phyloP scores from a whole-genome alignment of 2,888 invertebrate genomes.

The Xestia ashworthii region DNA sequence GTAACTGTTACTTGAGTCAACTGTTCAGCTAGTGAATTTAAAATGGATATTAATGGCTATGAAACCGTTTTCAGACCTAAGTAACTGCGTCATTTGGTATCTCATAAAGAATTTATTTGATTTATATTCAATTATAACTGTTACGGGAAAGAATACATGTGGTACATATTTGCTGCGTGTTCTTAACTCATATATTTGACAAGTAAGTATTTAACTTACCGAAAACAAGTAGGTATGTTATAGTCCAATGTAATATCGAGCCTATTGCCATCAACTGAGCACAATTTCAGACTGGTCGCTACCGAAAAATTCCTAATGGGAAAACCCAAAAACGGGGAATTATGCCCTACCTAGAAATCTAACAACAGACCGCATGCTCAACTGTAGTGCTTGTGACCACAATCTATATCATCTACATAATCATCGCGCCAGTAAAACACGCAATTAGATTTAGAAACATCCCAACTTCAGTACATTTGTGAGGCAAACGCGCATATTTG shows the following conservation, averaged over 20 bases:
- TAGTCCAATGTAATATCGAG: not conserved
- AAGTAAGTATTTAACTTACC: no score
- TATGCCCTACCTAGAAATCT: not conserved
- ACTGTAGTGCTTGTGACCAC: not conserved
- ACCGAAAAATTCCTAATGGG: not conserved
- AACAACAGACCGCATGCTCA: not conserved
- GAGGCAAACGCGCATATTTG: constrained; percentile 45
- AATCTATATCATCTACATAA: not conserved
- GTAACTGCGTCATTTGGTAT: constrained; percentile 3
- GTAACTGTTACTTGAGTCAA: not conserved
- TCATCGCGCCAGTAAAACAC: constrained; percentile 33
- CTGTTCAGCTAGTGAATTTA: not conserved
- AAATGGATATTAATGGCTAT: constrained; percentile 8
- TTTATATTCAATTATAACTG: constrained; percentile 1
- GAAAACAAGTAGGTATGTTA: not conserved
- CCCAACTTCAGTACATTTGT: constrained; percentile 42
- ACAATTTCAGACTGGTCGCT: not conserved
- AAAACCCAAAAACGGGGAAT: no score
- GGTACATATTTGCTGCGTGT: no score
- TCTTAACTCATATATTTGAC: no score
- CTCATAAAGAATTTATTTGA: not conserved
- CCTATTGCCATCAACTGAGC: not conserved
- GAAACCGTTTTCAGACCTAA: not conserved
- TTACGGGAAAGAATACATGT: not conserved
- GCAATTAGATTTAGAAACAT: constrained; percentile 50